These are phyloP conservation scores for Melinaea menophilus DNA, from an alignment of 2,888 invertebrate genomes.

Conservation along the genomic window DNA sequence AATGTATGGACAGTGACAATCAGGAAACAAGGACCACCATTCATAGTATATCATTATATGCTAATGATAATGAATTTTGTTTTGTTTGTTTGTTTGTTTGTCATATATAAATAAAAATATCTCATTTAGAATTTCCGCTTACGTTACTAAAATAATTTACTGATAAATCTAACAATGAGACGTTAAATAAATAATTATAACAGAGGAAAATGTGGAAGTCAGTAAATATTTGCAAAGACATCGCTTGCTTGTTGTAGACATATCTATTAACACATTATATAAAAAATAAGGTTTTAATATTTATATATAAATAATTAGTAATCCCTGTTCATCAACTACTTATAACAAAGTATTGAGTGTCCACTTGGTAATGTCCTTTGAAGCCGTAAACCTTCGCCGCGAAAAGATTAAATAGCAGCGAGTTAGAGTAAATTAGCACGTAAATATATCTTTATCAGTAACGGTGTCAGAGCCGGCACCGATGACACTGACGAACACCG, in stretches of 20 bases:
- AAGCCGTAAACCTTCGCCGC: constrained; percentile 12
- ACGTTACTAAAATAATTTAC: not conserved
- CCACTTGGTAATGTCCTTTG: constrained; percentile 14
- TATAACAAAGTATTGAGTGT: constrained; percentile 6
- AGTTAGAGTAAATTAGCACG: constrained; percentile 47
- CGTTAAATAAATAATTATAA: constrained; percentile 6
- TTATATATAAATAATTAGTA: too few relatives aligned
- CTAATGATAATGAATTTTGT: constrained; percentile 21
- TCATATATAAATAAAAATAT: constrained; percentile 1
- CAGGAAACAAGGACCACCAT: constrained; percentile 19
- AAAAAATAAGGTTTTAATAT: too few relatives aligned
- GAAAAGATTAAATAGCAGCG: constrained; percentile 30
- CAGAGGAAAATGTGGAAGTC: not conserved
- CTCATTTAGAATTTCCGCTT: constrained; percentile 3
- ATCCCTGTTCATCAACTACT: too few relatives aligned
- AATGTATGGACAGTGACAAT: not conserved
- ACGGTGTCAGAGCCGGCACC: constrained; percentile 67
- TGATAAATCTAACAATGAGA: not conserved
- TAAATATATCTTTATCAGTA: constrained; percentile 65
- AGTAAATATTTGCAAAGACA: not conserved
- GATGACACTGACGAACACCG: constrained; percentile 53
- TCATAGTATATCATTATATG: constrained; percentile 22
- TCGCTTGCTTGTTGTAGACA: not conserved
- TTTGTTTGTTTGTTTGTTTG: constrained; percentile 15
- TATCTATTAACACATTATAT: too few relatives aligned